phyloP scores from a whole-genome alignment of 2,797 vertebrate species.

The Onychomys arenicola region DNA sequence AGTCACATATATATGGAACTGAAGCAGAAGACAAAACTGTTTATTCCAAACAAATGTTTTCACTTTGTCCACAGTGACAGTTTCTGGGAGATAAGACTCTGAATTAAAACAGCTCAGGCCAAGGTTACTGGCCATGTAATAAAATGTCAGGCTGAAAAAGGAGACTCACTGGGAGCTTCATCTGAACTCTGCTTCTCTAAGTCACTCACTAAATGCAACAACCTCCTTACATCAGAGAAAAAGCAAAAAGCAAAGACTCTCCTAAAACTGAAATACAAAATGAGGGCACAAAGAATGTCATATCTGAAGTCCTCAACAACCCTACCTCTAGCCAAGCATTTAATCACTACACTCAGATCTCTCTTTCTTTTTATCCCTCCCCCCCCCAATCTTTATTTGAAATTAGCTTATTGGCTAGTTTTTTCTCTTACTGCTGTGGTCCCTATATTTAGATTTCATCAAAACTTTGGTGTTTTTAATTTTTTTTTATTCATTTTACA shows the following conservation, averaged over 20 bases:
- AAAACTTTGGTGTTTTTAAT: background rate
- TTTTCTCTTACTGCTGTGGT: background rate
- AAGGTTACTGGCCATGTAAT: conserved; percentile 69
- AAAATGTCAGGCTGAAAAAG: conserved; percentile 69
- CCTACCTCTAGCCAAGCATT: too few species aligned
- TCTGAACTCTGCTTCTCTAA: conserved; percentile 61
- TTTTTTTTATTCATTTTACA: too few species aligned
- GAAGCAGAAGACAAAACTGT: conserved; percentile 54
- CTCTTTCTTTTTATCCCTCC: background rate
- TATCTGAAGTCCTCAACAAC: background rate
- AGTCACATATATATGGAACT: background rate
- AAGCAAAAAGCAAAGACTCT: conserved; percentile 47
- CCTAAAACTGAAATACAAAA: conserved; percentile 56
- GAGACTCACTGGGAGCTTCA: conserved; percentile 30
- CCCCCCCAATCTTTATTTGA: background rate
- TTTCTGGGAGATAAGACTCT: conserved; percentile 72
- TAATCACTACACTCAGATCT: background rate
- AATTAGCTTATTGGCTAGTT: background rate
- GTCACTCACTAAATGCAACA: conserved; percentile 60
- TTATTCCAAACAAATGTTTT: conserved; percentile 75
- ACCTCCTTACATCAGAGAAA: background rate
- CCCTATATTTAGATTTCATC: background rate
- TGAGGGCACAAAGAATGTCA: background rate
- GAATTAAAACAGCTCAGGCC: conserved; percentile 68
- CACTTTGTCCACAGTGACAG: conserved; percentile 52